These are phyloP conservation scores for Huso huso DNA, from an alignment of 2,797 vertebrate genomes.

Conservation along the genomic window DNA sequence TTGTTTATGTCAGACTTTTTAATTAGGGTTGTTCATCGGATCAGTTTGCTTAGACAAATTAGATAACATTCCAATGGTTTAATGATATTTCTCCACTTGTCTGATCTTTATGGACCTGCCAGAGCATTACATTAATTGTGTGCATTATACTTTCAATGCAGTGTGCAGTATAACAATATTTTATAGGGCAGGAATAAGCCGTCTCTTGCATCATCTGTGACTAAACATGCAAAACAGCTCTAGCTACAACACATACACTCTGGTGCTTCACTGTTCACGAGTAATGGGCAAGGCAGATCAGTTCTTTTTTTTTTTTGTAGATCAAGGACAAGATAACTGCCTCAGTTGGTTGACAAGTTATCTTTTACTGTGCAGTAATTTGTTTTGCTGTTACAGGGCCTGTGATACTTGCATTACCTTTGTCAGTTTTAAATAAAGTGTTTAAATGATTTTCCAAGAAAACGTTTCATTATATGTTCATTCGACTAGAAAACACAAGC, in stretches of 20 bases:
- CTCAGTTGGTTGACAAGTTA: conserved; percentile 44
- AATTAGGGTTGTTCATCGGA: conserved; percentile 91
- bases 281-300: conserved; percentile 31
- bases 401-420: conserved; percentile 32
- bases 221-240: conserved; percentile 32
- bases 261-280: conserved; percentile 43
- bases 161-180: conserved; percentile 14
- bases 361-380: conserved; percentile 45
- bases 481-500: no score
- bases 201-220: conserved; percentile 16
- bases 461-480: conserved; percentile 9
- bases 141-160: conserved; percentile 55
- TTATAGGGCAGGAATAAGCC: conserved; percentile 7
- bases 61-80: conserved; percentile 82
- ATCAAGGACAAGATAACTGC: conserved; percentile 52
- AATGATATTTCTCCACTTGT: conserved; percentile 92
- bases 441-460: conserved; percentile 41
- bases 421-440: conserved; percentile 22
- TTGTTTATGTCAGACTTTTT: conserved; percentile 93
- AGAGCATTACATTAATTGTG: conserved; percentile 91
- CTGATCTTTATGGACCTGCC: conserved; percentile 91
- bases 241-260: conserved; percentile 29
- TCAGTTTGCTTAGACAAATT: conserved; percentile 99
- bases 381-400: conserved; percentile 34
- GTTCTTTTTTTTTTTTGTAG: conserved; percentile 32